phyloP scores from a whole-genome alignment of 1,140 invertebrate species.

The Paraescarpia echinospica region DNA sequence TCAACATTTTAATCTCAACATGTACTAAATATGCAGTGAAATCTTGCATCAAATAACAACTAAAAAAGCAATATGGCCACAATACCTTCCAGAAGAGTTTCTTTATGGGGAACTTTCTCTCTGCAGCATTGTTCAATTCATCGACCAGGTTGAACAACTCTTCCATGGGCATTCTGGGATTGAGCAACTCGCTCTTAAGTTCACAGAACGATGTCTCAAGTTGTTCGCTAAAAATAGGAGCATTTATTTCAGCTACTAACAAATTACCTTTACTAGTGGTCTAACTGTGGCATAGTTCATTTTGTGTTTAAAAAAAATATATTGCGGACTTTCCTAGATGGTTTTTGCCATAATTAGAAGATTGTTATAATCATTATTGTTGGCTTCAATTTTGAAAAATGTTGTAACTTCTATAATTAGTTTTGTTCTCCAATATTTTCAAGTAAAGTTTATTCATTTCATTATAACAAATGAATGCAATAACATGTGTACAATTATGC shows the following conservation, averaged over 20 bases:
- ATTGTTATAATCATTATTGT: neutral
- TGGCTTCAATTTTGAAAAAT: neutral
- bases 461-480: neutral
- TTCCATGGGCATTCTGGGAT: slow-evolving; percentile 44
- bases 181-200: slow-evolving; percentile 47
- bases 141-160: slow-evolving; percentile 42
- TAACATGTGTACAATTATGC: neutral
- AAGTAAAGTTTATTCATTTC: neutral
- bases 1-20: neutral
- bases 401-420: neutral
- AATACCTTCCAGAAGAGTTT: slow-evolving; percentile 55
- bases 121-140: slow-evolving; percentile 47
- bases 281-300: too few species aligned
- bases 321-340: neutral
- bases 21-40: neutral
- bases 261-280: too few species aligned
- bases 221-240: slow-evolving; percentile 41
- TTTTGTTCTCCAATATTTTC: neutral
- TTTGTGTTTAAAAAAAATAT: neutral
- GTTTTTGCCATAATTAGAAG: neutral
- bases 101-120: slow-evolving; percentile 51
- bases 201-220: slow-evolving; percentile 44
- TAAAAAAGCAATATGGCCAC: slow-evolving; percentile 2
- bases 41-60: neutral
- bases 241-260: neutral